Evolutionary conservation across 92 coral and sea anemone genomes (phyloP), one percentile per base, ranked within the genome.

Genomic region (Paragorgia papillata): DNA sequence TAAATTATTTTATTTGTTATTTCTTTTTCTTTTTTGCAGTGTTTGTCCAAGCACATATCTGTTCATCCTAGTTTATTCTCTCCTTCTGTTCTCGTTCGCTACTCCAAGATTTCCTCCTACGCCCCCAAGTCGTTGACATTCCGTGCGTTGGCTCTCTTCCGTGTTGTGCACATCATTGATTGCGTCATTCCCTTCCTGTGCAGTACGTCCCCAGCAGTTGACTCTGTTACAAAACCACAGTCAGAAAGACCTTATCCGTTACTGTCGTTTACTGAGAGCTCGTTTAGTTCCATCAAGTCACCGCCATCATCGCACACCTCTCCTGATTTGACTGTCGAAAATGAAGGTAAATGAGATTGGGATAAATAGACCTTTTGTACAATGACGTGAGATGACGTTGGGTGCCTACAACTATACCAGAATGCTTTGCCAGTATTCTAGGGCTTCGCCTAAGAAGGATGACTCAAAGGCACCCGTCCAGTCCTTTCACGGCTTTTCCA

Each of bases 91-190:
- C 30, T 86, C 10, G 44, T 79, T 35, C 74, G 69, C 44, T 84
- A 87, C 60, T 94, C 99, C 6, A 79, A 85, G 28, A 83, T 95
- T 9, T 82, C 86, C n/a, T 62, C 88, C 20, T 86, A 82, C 56
- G 54, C 90, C 8, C 62, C 94, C 19, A 96, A 91, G 43, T 76
- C 74, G 58, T 80, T 95, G 46, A 88, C 99, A 22, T 95, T 78
- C 87, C 81, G 99, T 25, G 83, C 94, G 17, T 75, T 88, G 28
- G 89, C 86, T 20, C 86, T 95, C 40, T 87, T 96, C 62, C 90
- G 99, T 25, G 83, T 95, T 57, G 97, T 91, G 17, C 87, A 87
- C 59, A 54, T 95, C 50, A 89, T 95, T 50, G 97, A 95, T 82
- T 87, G 92, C 1, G 86, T 84, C 24, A 83, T 95, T 27, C 83